Evolutionary conservation across 2,797 vertebrate species (phyloP).

Genomic region (Mallotus villosus): DNA sequence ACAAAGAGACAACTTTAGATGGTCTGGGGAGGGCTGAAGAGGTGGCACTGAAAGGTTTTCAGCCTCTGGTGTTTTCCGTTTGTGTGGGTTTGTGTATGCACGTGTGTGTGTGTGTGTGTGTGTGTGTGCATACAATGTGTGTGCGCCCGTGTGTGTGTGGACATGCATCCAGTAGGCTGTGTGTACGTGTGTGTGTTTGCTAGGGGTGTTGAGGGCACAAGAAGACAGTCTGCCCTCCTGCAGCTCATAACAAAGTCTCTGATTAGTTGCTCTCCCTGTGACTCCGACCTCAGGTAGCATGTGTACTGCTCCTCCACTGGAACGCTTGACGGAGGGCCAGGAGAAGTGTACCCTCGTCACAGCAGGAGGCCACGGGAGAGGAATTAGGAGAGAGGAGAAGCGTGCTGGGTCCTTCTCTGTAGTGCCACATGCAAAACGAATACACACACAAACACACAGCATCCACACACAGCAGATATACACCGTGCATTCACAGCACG

Average conservation of each 20-base stretch:
- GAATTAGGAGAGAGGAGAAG: background rate
- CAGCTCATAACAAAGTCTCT: conserved; percentile 56
- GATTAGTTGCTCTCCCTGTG: conserved; percentile 66
- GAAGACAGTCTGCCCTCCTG: conserved; percentile 47
- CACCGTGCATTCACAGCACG: background rate
- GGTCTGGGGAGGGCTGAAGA: no score
- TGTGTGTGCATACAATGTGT: no score
- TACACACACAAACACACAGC: background rate
- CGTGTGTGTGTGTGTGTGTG: conserved; percentile 21
- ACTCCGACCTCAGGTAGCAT: conserved; percentile 60
- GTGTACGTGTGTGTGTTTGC: conserved; percentile 19
- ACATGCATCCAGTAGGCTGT: background rate
- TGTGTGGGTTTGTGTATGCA: background rate
- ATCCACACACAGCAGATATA: background rate
- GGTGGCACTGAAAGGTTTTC: no score
- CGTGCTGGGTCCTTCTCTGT: background rate
- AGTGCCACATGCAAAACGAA: background rate
- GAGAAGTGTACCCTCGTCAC: background rate
- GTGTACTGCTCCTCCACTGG: background rate
- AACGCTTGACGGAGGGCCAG: background rate
- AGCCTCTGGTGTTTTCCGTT: no score
- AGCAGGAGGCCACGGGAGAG: background rate
- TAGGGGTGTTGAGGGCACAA: conserved; percentile 19
- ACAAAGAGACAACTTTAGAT: no score
- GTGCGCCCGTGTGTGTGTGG: no score